These are phyloP conservation scores for Siniperca chuatsi DNA, from an alignment of 2,113 vertebrate genomes.

Conservation along the genomic window DNA sequence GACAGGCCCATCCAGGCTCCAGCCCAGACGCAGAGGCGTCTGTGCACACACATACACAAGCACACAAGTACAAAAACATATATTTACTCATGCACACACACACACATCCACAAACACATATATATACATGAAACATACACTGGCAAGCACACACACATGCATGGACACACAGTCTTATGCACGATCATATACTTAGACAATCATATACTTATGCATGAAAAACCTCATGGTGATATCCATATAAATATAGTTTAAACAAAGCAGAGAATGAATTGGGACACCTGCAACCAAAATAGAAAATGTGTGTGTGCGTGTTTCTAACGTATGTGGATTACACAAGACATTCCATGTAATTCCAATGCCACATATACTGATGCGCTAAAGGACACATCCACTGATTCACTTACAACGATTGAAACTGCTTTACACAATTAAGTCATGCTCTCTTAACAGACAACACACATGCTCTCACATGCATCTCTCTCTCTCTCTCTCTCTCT, in stretches of 20 bases:
- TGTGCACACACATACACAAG: slow-evolving; percentile 36
- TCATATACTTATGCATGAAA: slow-evolving; percentile 51
- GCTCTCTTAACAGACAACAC: slow-evolving; percentile 73
- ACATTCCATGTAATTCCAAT: slow-evolving; percentile 63
- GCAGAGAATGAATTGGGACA: slow-evolving; percentile 35
- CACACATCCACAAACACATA: slow-evolving; percentile 22
- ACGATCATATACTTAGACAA: slow-evolving; percentile 36
- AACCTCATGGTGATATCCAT: slow-evolving; percentile 53
- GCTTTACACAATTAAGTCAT: slow-evolving; percentile 80
- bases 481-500: slow-evolving; percentile 5
- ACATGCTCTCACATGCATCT: slow-evolving; percentile 43
- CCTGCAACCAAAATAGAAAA: slow-evolving; percentile 40
- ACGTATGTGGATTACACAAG: slow-evolving; percentile 47
- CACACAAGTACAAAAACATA: slow-evolving; percentile 41
- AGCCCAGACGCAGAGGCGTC: slow-evolving; percentile 66
- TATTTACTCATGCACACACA: slow-evolving; percentile 35
- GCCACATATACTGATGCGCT: slow-evolving; percentile 64
- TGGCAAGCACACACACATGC: slow-evolving; percentile 7
- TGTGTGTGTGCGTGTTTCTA: slow-evolving; percentile 14
- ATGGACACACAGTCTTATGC: slow-evolving; percentile 4
- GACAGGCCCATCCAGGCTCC: slow-evolving; percentile 69
- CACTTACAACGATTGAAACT: slow-evolving; percentile 68
- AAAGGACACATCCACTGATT: slow-evolving; percentile 73
- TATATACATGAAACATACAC: slow-evolving; percentile 23
- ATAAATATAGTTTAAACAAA: slow-evolving; percentile 57